Base-by-base conservation (phyloP, 1,140 invertebrate genomes). In the Ladona fulva region DNA sequence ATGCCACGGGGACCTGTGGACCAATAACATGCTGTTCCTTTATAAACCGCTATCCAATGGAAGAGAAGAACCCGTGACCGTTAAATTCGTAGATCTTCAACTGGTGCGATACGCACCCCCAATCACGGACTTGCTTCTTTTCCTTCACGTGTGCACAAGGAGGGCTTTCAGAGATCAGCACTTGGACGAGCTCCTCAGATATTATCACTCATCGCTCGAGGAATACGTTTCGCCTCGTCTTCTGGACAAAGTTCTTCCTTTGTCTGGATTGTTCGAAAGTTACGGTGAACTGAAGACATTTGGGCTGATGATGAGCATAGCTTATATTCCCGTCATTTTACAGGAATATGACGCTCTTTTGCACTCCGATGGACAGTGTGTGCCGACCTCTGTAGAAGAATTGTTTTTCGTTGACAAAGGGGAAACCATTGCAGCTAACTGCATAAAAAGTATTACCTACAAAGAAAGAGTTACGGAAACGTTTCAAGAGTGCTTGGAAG, bases 1-100 rank as follows among this genome's bases (percentile, higher is more conserved):
- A 0, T 83, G 84, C 24, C 91, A 91, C 81, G 87, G 88, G 0
- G 89, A 92, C 83, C 80, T 90, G 5, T 91, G 90, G 89, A 81
- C 85, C 0, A 90, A 89, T 80, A 92, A 92, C 81, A 82, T 91
- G 12, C 85, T 92, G 80, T 87, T 89, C 59, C 80, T 78, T 1
- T 66, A 66, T 22, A 12, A 66, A 22, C 3, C 3, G n/a, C 14
- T 6, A 3, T 22, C 52, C 3, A 12, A 66, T 19, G 52, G 52
- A 12, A 66, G 14, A 22, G 52, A 66, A 66, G 12, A 1, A 22
- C 52, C 52, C 24, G 22, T 11, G 11, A 25, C 22, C 29, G 75
- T 76, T 1, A 42, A 29, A 25, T 76, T 76, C 22, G 75, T 76
- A n/a, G 75, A 76, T 76, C 75, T 76, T 76, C 75, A 76, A n/a